Base-by-base conservation (phyloP, 2,113 vertebrate species). In the Eptatretus burgeri region DNA sequence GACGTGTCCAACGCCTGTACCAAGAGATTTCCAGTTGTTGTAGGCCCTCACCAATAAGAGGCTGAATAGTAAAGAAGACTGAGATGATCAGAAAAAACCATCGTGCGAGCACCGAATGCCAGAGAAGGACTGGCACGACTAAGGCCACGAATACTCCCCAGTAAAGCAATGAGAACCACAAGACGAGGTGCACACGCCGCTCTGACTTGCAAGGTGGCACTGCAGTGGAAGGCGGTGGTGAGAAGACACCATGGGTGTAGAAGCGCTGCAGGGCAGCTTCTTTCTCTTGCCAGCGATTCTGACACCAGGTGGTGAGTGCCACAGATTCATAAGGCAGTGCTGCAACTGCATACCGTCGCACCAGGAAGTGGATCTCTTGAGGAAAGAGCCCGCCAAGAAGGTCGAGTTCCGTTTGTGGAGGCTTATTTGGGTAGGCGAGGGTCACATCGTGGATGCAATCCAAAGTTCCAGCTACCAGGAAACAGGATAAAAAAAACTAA, bases 371-470 rank as follows among this genome's bases (percentile, higher is more conserved):
- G 69, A 98, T 94, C 73, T 98, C 86, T 1, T 74, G 77, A 1
- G 91, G 91, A 67, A 94, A 94, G 65, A 78, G 75, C 1, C 89
- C 89, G 1, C 72, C 70, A 62, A 98, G 67, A 27, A 98, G 81
- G 71, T 96, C 82, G 65, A 77, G 81, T 75, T 98, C 91, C 0
- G 86, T 89, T 69, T 98, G 91, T 52, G 91, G 88, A 72, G 87
- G 82, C 74, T 83, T 93, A 69, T 86, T 77, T 5, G 89, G 89
- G 68, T 96, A 98, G 0, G 89, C 91, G 69, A 98, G 86, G 0
- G 91, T 98, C 69, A 98, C 79, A 68, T 98, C 89, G 16, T 98
- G 91, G 66, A 98, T 75, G 0, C 89, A 89, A 66, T 94, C 85
- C 0, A 98, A 78, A 68, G 87, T 91, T 69, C 79, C 76, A 60